Evolutionary conservation across 2,113 vertebrate genomes (phyloP), one percentile per base, ranked within the genome.

Genomic region (Myocastor coypus): DNA sequence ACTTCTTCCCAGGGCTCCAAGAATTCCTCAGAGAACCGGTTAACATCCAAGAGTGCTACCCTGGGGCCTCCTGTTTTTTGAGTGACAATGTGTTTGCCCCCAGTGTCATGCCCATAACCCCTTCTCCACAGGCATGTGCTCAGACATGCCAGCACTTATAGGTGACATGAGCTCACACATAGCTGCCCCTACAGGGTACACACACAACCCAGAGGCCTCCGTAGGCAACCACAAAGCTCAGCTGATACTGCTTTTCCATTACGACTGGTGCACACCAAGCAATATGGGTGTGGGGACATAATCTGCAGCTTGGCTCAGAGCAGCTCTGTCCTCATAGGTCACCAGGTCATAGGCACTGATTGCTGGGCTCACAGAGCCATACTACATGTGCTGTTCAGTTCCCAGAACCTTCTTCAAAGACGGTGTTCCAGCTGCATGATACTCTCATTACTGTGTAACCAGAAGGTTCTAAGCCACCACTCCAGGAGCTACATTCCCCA

Each of bases 261-360:
- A 17, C 1, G 10, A 3, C 57, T 2, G 10, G 28, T 3, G 14
- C n/a, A 84, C 34, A 55, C 28, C 28, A 24, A 8, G 7, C 68
- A 24, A 69, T 26, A 28, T 0, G 3, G 16, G 30, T 0, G 6
- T 4, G 5, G 42, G 34, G n/a, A 55, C 0, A 24, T 24, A 3
- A 5, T 37, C 64, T 10, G 34, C n/a, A 8, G 8, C 30, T 42
- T n/a, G 10, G 6, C 68, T 34, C 87, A 19, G 34, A 7, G 4
- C 52, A 71, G 55, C 19, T 57, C 78, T 50, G 34, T 28, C 37
- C 30, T 50, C 2, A 0, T 1, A 19, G 10, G 84, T 32, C 7
- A 16, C 34, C 11, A 20, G 61, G 34, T 19, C 10, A 2, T 52
- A 20, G 8, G 30, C 32, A 2, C 1, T 50, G 69, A 28, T 40